Evolutionary conservation across 2,797 vertebrate species (phyloP).

Genomic region (Petrocephalus sullivani): DNA sequence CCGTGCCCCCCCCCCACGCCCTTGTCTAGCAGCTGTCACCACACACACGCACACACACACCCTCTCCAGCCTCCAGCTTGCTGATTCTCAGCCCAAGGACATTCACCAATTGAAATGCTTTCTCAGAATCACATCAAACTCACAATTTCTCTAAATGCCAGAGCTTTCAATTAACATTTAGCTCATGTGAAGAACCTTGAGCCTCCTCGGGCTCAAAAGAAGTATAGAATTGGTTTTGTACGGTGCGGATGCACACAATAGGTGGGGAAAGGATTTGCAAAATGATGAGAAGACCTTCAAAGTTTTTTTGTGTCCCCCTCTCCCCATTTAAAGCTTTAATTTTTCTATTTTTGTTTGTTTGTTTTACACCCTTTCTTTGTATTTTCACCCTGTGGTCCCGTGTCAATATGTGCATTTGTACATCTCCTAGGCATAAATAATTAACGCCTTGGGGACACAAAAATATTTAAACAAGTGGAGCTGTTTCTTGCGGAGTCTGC

Average conservation of each 20-base stretch:
- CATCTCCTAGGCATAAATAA: conserved; percentile 18
- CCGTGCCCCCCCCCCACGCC: not conserved
- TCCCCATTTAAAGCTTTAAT: conserved; percentile 15
- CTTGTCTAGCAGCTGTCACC: conserved; percentile 9
- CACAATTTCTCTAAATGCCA: conserved; percentile 28
- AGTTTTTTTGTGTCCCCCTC: conserved; percentile 18
- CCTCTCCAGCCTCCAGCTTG: conserved; percentile 23
- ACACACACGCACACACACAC: not conserved
- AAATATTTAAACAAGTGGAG: conserved; percentile 16
- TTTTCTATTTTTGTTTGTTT: conserved; percentile 23
- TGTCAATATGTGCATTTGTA: conserved; percentile 17
- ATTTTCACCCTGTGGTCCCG: conserved; percentile 22
- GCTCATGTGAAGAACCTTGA: conserved; percentile 31
- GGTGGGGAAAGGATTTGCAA: conserved; percentile 19
- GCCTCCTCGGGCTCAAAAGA: conserved; percentile 24
- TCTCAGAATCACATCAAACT: conserved; percentile 33
- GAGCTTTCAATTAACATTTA: conserved; percentile 41
- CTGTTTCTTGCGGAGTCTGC: not conserved
- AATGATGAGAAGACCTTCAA: conserved; percentile 28
- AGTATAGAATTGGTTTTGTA: conserved; percentile 31
- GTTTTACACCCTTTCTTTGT: conserved; percentile 16
- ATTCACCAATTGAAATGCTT: conserved; percentile 32
- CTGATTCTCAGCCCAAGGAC: conserved; percentile 40
- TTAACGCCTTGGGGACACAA: conserved; percentile 23
- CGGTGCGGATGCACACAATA: conserved; percentile 24